Percentiles rank a stretch among this genome's conserved stretches.
Conservation (phyloP, 2,888 invertebrate species). For the Apotomis betuletana region DNA sequence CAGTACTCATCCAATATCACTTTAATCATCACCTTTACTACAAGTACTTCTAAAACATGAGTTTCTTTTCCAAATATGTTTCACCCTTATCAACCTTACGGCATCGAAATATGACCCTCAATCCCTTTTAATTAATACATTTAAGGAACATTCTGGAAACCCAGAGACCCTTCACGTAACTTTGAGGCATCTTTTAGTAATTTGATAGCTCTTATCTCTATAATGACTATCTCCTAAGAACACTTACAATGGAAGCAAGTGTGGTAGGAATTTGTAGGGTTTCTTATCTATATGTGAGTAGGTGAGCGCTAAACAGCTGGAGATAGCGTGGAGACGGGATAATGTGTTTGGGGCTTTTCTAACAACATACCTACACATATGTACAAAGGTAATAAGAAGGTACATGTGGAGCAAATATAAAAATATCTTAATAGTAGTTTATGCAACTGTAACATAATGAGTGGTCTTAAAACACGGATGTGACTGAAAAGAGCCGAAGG, state of each 20-base stretch:
- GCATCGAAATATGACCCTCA: constrained; percentile 9
- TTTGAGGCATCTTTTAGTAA: constrained; percentile 25
- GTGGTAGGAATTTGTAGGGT: constrained; percentile 11
- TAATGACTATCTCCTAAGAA: constrained; percentile 10
- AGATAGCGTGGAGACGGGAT: not conserved
- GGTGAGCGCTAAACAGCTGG: not conserved
- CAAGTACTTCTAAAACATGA: not conserved
- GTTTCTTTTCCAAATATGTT: not conserved
- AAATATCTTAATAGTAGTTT: too few relatives aligned
- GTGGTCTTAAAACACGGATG: too few relatives aligned
- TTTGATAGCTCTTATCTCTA: constrained; percentile 27
- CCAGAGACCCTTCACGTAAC: not conserved
- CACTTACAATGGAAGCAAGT: constrained; percentile 18
- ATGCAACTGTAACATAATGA: too few relatives aligned
- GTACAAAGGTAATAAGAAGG: too few relatives aligned
- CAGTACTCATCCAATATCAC: too few relatives aligned
- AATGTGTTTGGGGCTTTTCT: not conserved
- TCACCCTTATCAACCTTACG: constrained; percentile 1
- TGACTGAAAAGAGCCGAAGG: too few relatives aligned
- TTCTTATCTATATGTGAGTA: constrained; percentile 25
- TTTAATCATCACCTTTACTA: too few relatives aligned
- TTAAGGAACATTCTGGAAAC: constrained; percentile 16
- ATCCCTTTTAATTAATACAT: constrained; percentile 13
- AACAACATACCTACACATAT: too few relatives aligned
- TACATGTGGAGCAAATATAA: too few relatives aligned